Percentiles rank a stretch among this genome's conserved stretches.
Evolutionary conservation across 2,113 vertebrate species (phyloP).

Genomic region (Psephotus haematonotus): DNA sequence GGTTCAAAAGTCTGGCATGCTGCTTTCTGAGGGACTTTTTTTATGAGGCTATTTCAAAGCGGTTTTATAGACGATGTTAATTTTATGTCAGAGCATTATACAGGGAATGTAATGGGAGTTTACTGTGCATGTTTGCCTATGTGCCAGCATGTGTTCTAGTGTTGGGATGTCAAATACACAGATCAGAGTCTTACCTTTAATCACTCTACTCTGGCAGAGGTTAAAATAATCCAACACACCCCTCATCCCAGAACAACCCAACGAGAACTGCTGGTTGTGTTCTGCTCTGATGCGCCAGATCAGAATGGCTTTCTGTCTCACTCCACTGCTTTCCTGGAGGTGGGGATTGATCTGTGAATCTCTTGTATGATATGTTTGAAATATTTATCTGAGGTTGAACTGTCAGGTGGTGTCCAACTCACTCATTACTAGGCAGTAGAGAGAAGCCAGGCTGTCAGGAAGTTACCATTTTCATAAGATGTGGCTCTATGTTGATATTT

Average conservation of each 20-base stretch:
- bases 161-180: background rate
- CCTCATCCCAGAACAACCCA: background rate
- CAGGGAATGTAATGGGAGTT: background rate
- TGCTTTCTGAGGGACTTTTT: background rate
- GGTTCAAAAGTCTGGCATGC: background rate
- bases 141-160: background rate
- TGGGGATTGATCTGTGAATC: constrained; percentile 71
- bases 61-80: background rate
- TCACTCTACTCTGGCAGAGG: background rate
- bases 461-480: constrained; percentile 54
- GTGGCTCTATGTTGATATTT: constrained; percentile 51
- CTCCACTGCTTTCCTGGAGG: constrained; percentile 55
- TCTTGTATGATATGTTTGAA: constrained; percentile 71
- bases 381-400: constrained; percentile 69
- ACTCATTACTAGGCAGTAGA: constrained; percentile 67
- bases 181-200: background rate
- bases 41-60: background rate
- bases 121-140: background rate
- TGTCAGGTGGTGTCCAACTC: constrained; percentile 69
- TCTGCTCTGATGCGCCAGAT: constrained; percentile 42
- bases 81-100: background rate
- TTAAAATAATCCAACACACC: background rate
- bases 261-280: background rate
- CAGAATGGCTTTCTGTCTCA: constrained; percentile 67
- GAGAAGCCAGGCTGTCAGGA: constrained; percentile 57